Evolutionary conservation across 37 sponge, comb jelly and placozoan genomes (phyloP), one percentile per base, ranked within the genome.

Genomic region (Chondrilla cf. caribensis): DNA sequence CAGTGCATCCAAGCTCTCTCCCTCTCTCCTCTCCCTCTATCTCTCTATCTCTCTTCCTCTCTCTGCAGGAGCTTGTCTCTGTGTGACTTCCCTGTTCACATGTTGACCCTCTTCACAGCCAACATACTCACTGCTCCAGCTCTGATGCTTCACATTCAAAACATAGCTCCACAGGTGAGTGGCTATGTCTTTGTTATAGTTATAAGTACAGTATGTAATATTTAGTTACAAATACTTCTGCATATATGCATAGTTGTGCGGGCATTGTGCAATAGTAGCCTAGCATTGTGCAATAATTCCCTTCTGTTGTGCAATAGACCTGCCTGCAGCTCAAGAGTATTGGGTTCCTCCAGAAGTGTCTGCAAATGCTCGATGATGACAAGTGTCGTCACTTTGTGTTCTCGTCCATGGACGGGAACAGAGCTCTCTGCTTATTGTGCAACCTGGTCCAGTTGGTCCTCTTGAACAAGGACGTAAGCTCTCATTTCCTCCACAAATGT

Each of bases 121-220:
- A 58, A 60, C 25, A 54, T 91, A 8, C 64, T 91, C 44, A 81
- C 85, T 54, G 84, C 84, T 17, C 91, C 91, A 33, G 91, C 78
- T 9, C 54, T 42, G 19, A 64, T 91, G 9, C 33, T 84, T 24
- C 79, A 87, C 39, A 47, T 91, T 24, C 73, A 91, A 24, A 83
- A 76, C 4, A 71, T 81, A 2, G 75, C 84, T 24, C 87, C 87
- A 66, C 87, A 91, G 81, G 91, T 91, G 43, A 32, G 82, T 24
- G 22, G n/a, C n/a, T n/a, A n/a, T n/a, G n/a, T n/a, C n/a, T n/a
- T n/a, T n/a, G n/a, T n/a, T n/a, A n/a, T n/a, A n/a, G 17, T 11
- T 55, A 55, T 19, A 55, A 55, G 57, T 55, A 55, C 17, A 17
- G 51, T 47, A 47, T 47, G 6, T 47, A 14, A 11, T 47, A 47